Conservation (phyloP, 1,140 invertebrate genomes). For the Bombus soroeensis region DNA sequence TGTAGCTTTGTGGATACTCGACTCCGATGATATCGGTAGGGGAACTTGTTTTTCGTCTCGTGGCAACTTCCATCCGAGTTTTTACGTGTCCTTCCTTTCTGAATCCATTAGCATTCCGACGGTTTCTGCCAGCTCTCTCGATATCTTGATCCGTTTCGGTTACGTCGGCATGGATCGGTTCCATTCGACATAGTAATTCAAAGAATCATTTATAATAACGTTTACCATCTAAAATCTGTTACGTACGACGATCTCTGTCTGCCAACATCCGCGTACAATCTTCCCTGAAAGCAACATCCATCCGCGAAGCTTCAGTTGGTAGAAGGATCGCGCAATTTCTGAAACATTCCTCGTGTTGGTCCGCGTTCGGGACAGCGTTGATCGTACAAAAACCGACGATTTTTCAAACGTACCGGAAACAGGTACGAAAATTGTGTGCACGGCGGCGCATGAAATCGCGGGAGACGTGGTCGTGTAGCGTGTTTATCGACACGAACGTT, state of each 20-base stretch:
- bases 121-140: not conserved
- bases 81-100: not conserved
- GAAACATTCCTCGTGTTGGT: not conserved
- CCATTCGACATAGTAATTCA: too few relatives aligned
- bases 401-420: slow-evolving; percentile 48
- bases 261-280: too few relatives aligned
- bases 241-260: too few relatives aligned
- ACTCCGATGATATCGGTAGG: not conserved
- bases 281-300: too few relatives aligned
- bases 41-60: not conserved
- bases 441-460: slow-evolving; percentile 56
- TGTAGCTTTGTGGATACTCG: slow-evolving; percentile 25
- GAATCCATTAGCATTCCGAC: not conserved
- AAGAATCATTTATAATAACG: too few relatives aligned
- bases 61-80: not conserved
- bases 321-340: not conserved
- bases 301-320: not conserved
- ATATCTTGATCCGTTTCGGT: not conserved
- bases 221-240: too few relatives aligned
- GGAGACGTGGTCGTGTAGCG: slow-evolving; percentile 57
- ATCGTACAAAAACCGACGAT: slow-evolving; percentile 17
- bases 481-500: slow-evolving; percentile 77
- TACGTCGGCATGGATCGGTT: not conserved
- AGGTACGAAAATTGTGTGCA: slow-evolving; percentile 41
- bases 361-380: not conserved